A percentile compares a stretch with the other conserved stretches of the same genome.
phyloP scores from a whole-genome alignment of 2,888 invertebrate genomes.

The Latrodectus elegans region DNA sequence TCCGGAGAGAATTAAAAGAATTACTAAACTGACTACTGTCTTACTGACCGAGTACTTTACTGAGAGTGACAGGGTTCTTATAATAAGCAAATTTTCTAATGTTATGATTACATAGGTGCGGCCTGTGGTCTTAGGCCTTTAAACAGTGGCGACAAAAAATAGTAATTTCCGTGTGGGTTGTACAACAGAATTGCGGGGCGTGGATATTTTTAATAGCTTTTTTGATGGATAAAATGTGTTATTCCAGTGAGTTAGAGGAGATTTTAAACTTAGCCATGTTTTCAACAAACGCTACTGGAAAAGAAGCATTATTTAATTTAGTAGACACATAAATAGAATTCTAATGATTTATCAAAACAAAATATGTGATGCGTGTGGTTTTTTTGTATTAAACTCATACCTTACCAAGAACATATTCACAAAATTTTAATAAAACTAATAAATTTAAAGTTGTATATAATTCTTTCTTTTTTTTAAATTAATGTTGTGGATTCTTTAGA shows the following conservation, averaged over 20 bases:
- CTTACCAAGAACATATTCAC: no score
- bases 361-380: no score
- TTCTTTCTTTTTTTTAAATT: no score
- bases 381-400: no score
- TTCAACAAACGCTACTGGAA: not conserved
- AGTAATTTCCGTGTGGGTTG: conserved; percentile 38
- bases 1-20: not conserved
- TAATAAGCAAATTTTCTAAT: not conserved
- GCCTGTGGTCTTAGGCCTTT: not conserved
- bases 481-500: no score
- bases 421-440: no score
- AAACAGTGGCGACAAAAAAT: conserved; percentile 29
- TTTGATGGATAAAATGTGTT: not conserved
- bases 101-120: conserved; percentile 26
- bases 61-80: not conserved
- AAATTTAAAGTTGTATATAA: no score
- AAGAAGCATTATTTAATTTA: not conserved
- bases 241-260: not conserved
- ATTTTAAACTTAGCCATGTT: no score
- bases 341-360: no score
- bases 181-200: conserved; percentile 15
- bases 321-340: no score
- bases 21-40: not conserved
- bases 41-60: not conserved
- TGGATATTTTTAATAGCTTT: conserved; percentile 23